A percentile compares a stretch with the other conserved stretches of the same genome.
Conservation (phyloP, 2,113 vertebrate species). For the Rhizomys pruinosus region DNA sequence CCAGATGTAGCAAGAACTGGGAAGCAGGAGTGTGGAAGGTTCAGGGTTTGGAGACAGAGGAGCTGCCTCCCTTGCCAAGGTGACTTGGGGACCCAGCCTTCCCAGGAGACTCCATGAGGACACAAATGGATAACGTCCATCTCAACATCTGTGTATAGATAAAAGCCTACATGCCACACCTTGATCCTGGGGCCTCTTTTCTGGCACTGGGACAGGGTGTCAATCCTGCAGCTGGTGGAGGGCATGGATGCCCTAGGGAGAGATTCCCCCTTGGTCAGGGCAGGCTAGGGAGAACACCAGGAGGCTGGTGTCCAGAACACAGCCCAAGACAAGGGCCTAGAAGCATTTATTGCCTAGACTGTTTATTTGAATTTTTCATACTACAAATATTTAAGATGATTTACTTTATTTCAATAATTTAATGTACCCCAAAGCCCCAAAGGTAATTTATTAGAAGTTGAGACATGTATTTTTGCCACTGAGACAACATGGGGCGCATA, state of each 20-base stretch:
- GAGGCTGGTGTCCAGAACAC: not conserved
- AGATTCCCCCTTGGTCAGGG: not conserved
- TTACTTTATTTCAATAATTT: conserved; percentile 84
- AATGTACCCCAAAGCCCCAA: conserved; percentile 75
- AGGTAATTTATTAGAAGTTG: conserved; percentile 80
- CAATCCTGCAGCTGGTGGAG: conserved; percentile 42
- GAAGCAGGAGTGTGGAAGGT: not conserved
- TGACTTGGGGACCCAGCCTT: conserved; percentile 2
- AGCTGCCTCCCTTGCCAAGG: conserved; percentile 17
- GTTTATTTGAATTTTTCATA: conserved; percentile 79
- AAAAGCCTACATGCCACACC: conserved; percentile 43
- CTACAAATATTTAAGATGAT: conserved; percentile 81
- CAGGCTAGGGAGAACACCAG: not conserved
- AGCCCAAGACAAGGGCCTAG: conserved; percentile 1
- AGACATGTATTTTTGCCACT: conserved; percentile 53
- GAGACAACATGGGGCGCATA: conserved; percentile 41
- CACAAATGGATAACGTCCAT: conserved; percentile 35
- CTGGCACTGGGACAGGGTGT: not conserved
- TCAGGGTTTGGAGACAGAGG: not conserved
- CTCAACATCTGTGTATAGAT: conserved; percentile 50
- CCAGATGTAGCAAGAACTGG: conserved; percentile 37
- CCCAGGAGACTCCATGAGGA: conserved; percentile 25
- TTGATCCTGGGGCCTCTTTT: conserved; percentile 41
- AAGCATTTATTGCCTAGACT: conserved; percentile 65
- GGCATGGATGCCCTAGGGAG: not conserved